Base-by-base conservation (phyloP, 2,888 invertebrate species). In the Lithophane ornitopus region DNA sequence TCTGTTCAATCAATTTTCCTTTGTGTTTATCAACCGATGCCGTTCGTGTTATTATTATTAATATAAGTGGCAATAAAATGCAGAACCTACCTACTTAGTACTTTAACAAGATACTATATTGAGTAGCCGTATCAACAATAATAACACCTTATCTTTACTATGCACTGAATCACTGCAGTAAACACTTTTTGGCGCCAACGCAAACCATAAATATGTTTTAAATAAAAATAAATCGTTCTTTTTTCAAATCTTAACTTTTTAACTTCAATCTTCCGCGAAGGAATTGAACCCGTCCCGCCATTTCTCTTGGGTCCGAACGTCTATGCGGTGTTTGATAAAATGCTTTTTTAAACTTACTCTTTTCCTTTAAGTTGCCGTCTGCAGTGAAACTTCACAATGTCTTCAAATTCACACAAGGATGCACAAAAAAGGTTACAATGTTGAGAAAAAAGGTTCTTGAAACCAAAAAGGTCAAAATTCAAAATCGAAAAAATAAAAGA, bases 291-390 rank as follows among this genome's bases (percentile, higher is more conserved):
- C 22, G 28, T 52, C 12, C 67, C 54, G 56, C 62, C 66, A 80
- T 68, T 72, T 80, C 80, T 70, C 67, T 41, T 26, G 59, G 73
- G 72, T 46, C 28, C 76, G 72, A 49, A 59, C 28, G 49, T 68
- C 62, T 54, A 70, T 39, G 75, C 58, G 39, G 52, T 66, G 69
- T 82, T 72, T 59, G 68, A 75, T 82, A 70, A 80, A 83, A 84
- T 63, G 28, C 26, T 83, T 71, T 82, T 82, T 72, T 22, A 59
- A 77, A 83, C 82, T 82, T 61, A 84, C 84, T 73, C 12, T 63
- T 76, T 68, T 61, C 34, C 34, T 71, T 68, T 82, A 41, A 52
- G 41, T 71, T 66, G 12, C 41, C 11, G 62, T 49, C 69, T 70
- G 41, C n/a, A 69, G 39, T 2, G 4, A 70, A 70, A 63, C 69